Conservation (phyloP, 35 echinoderm and acorn worm genomes). For the Acanthaster planci region DNA sequence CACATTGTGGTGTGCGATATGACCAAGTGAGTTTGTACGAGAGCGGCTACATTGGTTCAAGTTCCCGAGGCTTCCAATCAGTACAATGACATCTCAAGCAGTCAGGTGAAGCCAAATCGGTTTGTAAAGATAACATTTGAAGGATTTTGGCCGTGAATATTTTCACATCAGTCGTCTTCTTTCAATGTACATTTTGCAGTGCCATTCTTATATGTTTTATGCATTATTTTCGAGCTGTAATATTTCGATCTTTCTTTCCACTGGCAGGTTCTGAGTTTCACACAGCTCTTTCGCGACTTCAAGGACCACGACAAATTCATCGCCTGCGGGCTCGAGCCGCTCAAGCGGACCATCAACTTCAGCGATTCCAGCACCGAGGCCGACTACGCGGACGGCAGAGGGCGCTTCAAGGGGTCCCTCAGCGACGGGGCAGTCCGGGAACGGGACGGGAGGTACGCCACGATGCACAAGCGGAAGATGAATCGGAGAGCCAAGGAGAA, state of each 20-base stretch:
- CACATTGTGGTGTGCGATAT: too few species aligned
- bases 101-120: too few species aligned
- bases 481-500: neutral
- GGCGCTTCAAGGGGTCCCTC: neutral
- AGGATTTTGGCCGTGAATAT: too few species aligned
- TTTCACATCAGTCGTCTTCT: too few species aligned
- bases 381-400: conserved; percentile 6
- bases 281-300: conserved; percentile 89
- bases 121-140: too few species aligned
- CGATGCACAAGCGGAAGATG: neutral
- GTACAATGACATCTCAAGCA: too few species aligned
- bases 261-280: conserved; percentile 79
- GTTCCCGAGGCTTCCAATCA: too few species aligned
- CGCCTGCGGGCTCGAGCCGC: conserved; percentile 74
- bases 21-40: too few species aligned
- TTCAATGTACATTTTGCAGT: too few species aligned
- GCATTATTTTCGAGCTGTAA: too few species aligned
- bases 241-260: neutral
- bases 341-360: conserved; percentile 48
- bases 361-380: conserved; percentile 26
- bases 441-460: neutral
- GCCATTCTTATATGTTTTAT: too few species aligned
- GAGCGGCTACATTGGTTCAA: too few species aligned
- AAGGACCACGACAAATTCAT: conserved; percentile 83
- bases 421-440: neutral